Conservation (phyloP, 2,888 invertebrate species). For the Cryptocephalus primarius region DNA sequence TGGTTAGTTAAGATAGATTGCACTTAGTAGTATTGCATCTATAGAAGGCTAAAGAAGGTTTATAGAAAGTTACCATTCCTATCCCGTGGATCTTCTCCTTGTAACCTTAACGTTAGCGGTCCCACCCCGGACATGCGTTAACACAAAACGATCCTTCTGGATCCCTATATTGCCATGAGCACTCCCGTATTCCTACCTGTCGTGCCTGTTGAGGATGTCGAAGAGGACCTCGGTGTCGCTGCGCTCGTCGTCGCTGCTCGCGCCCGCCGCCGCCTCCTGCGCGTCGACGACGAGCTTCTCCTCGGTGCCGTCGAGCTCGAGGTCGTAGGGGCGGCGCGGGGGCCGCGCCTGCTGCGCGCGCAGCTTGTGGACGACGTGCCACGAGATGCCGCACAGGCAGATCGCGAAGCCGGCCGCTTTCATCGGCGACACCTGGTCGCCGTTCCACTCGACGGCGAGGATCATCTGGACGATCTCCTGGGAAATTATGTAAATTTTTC, state of each 20-base stretch:
- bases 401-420: constrained; percentile 79
- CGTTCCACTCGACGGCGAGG: constrained; percentile 77
- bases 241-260: constrained; percentile 32
- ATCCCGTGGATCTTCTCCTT: too few species aligned
- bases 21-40: too few species aligned
- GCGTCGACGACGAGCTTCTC: constrained; percentile 28
- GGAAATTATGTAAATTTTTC: constrained; percentile 20
- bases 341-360: constrained; percentile 11
- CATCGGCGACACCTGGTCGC: constrained; percentile 70
- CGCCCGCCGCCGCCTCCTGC: constrained; percentile 11
- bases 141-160: too few species aligned
- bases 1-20: too few species aligned
- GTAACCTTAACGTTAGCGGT: too few species aligned
- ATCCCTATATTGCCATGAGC: too few species aligned
- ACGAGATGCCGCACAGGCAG: constrained; percentile 78
- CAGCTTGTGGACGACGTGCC: constrained; percentile 71
- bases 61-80: too few species aligned
- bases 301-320: constrained; percentile 24
- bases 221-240: constrained; percentile 42
- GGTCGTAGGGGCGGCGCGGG: constrained; percentile 18
- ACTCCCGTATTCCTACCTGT: constrained; percentile 23
- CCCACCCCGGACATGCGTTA: too few species aligned
- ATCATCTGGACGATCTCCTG: constrained; percentile 89
- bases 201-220: constrained; percentile 37
- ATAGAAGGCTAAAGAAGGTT: too few species aligned